Percentiles rank a stretch among this genome's conserved stretches.
phyloP scores from a whole-genome alignment of 1,140 invertebrate genomes.

The Drosophila ficusphila region DNA sequence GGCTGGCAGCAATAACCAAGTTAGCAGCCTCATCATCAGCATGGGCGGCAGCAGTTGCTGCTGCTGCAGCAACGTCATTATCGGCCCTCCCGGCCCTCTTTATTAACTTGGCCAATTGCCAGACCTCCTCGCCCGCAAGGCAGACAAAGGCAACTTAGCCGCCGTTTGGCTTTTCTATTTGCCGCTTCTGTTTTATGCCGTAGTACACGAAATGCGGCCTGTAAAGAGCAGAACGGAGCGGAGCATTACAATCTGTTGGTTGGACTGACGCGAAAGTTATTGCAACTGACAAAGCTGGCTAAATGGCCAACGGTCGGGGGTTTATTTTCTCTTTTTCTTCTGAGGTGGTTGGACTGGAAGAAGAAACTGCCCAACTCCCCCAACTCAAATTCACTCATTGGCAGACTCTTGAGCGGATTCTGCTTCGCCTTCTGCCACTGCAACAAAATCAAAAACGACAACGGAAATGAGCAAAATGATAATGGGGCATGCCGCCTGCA shows the following conservation, averaged over 20 bases:
- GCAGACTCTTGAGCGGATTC: slow-evolving; percentile 19
- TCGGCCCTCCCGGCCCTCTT: slow-evolving; percentile 59
- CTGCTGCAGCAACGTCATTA: slow-evolving; percentile 74
- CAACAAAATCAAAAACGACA: slow-evolving; percentile 51
- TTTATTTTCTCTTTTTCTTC: no score
- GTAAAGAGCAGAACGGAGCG: slow-evolving; percentile 41
- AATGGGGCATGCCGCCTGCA: slow-evolving; percentile 68
- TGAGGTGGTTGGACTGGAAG: not conserved
- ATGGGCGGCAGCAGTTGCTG: slow-evolving; percentile 44
- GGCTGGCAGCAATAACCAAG: slow-evolving; percentile 76
- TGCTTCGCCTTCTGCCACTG: not conserved
- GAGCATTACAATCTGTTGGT: slow-evolving; percentile 64
- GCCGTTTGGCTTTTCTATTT: slow-evolving; percentile 41
- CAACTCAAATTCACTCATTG: slow-evolving; percentile 56
- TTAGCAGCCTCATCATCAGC: slow-evolving; percentile 76
- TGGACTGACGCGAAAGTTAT: slow-evolving; percentile 78
- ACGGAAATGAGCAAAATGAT: slow-evolving; percentile 75
- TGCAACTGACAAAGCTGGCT: slow-evolving; percentile 67
- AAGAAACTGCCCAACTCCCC: not conserved
- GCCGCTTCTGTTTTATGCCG: slow-evolving; percentile 52
- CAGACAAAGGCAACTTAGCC: slow-evolving; percentile 57
- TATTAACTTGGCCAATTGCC: slow-evolving; percentile 82
- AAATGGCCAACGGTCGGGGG: slow-evolving; percentile 6
- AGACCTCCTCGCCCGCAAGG: slow-evolving; percentile 15
- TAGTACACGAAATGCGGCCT: slow-evolving; percentile 37